A percentile compares a stretch with the other conserved stretches of the same genome.
phyloP scores from a whole-genome alignment of 2,797 vertebrate species.

The Macrochelys suwanniensis region DNA sequence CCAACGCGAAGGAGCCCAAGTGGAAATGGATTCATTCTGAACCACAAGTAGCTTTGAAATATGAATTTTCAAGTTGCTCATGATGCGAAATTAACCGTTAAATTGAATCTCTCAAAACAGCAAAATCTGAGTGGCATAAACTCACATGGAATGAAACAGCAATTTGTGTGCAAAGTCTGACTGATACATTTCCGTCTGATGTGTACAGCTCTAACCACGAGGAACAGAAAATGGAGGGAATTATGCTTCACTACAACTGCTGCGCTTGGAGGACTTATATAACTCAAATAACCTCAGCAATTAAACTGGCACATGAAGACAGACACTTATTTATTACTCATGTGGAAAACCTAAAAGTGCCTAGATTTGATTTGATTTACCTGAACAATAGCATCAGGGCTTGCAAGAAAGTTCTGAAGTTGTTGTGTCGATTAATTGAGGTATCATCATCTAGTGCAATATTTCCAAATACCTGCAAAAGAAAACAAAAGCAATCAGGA shows the following conservation, averaged over 20 bases:
- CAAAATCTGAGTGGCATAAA: background rate
- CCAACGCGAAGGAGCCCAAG: background rate
- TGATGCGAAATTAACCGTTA: background rate
- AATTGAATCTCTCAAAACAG: background rate
- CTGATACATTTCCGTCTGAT: background rate
- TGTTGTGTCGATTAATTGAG: slow-evolving; percentile 94
- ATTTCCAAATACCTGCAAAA: slow-evolving; percentile 94
- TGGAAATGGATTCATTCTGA: background rate
- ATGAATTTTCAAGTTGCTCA: background rate
- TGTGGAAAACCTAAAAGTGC: background rate
- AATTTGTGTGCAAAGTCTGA: background rate
- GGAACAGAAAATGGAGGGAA: background rate
- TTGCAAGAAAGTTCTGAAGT: slow-evolving; percentile 96
- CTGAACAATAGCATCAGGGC: slow-evolving; percentile 97
- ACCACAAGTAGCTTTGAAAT: background rate
- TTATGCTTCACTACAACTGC: background rate
- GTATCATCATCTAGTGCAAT: slow-evolving; percentile 90
- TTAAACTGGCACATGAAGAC: background rate
- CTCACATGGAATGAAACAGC: background rate
- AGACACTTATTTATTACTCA: background rate
- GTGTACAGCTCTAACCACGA: fast-evolving
- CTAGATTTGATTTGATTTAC: slow-evolving; percentile 67
- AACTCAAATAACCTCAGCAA: background rate
- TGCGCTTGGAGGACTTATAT: background rate
- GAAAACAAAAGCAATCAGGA: background rate